Evolutionary conservation across 1,140 invertebrate genomes (phyloP).

Genomic region (Macrocentrus cingulum): DNA sequence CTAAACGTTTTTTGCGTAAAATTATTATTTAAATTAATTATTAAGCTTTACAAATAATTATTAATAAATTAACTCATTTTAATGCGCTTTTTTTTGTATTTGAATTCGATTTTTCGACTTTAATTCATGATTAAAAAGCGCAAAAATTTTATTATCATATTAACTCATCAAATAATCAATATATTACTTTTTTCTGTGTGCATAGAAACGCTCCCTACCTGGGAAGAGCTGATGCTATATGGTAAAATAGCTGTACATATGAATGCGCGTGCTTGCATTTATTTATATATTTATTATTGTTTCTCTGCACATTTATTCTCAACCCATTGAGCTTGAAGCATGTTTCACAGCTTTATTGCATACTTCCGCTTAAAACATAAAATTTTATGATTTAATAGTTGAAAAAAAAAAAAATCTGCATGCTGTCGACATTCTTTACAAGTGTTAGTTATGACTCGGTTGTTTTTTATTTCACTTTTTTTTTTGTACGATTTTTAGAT

Average conservation of each 20-base stretch:
- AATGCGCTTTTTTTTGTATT: no score
- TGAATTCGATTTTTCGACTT: no score
- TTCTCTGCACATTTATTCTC: conserved; percentile 20
- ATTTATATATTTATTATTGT: conserved; percentile 16
- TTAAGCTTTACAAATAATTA: neutral
- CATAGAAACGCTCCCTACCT: conserved; percentile 57
- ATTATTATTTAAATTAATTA: neutral
- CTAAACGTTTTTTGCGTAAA: neutral
- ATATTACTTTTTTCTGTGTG: conserved; percentile 39
- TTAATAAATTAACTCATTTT: no score
- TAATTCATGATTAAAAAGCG: no score
- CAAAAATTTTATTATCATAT: conserved; percentile 2
- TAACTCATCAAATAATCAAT: conserved; percentile 33
- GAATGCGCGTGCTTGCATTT: conserved; percentile 35
- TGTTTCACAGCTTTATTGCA: no score
- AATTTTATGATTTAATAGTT: no score
- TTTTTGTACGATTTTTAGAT: no score
- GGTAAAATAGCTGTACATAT: conserved; percentile 46
- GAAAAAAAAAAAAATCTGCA: no score
- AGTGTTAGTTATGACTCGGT: no score
- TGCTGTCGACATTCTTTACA: no score
- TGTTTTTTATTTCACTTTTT: no score
- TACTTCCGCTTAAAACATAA: no score
- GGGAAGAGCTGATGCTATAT: conserved; percentile 59
- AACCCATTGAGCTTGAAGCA: neutral